A percentile compares a stretch with the other conserved stretches of the same genome.
These are phyloP conservation scores for Laticauda laticaudata DNA, from an alignment of 2,113 vertebrate genomes.

Conservation along the genomic window DNA sequence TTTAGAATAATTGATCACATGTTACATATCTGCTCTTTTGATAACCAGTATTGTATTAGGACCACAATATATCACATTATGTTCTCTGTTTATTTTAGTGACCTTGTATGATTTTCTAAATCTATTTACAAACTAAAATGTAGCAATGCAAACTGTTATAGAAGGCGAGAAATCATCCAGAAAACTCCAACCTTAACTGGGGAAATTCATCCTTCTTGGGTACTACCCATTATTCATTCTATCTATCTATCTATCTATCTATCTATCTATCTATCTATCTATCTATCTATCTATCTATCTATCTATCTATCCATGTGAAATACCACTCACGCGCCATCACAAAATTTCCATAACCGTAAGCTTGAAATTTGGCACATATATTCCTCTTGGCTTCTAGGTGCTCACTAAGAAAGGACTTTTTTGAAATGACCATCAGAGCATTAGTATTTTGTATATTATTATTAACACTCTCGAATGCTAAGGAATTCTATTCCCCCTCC, in stretches of 20 bases:
- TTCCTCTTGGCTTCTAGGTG: too few species aligned
- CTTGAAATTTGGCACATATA: too few species aligned
- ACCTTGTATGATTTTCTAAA: constrained; percentile 3
- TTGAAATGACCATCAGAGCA: too few species aligned
- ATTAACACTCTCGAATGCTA: too few species aligned
- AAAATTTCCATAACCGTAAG: too few species aligned
- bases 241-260: not conserved
- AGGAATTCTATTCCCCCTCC: too few species aligned
- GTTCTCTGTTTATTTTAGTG: constrained; percentile 24
- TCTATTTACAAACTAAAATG: not conserved
- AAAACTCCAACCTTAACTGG: not conserved
- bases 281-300: too few species aligned
- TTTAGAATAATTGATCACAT: not conserved
- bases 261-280: too few species aligned
- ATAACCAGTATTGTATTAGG: not conserved
- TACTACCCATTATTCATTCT: not conserved
- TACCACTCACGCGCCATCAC: too few species aligned
- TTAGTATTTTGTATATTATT: too few species aligned
- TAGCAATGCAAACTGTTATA: not conserved
- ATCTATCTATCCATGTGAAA: too few species aligned
- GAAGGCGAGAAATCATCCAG: not conserved
- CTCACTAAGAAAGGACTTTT: too few species aligned
- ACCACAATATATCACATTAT: not conserved
- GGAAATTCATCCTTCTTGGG: not conserved
- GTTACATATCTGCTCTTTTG: not conserved